A percentile compares a stretch with the other conserved stretches of the same genome.
Conservation (phyloP, 2,888 invertebrate species). For the Dexiosoma caninum region DNA sequence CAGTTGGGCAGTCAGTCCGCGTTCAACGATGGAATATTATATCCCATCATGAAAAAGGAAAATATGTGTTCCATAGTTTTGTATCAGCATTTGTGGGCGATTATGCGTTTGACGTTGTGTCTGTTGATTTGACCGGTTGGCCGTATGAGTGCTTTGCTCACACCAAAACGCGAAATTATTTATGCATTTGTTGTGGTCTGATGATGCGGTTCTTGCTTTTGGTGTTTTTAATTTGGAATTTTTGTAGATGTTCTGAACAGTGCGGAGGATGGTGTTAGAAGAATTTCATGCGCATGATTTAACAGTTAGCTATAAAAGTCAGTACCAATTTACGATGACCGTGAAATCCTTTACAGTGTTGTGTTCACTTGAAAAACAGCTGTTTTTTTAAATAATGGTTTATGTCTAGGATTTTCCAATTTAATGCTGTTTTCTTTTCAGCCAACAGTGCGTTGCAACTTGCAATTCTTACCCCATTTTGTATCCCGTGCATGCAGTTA, state of each 20-base stretch:
- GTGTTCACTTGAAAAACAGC: too few species aligned
- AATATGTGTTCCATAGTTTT: not conserved
- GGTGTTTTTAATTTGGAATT: conserved; percentile 42
- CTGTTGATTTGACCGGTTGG: not conserved
- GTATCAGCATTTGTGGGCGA: not conserved
- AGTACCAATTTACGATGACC: too few species aligned
- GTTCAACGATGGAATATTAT: conserved; percentile 35
- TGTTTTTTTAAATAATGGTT: too few species aligned
- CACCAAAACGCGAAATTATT: conserved; percentile 48
- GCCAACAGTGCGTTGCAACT: too few species aligned
- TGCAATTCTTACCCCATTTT: too few species aligned
- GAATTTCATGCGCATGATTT: too few species aligned
- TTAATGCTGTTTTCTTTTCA: too few species aligned
- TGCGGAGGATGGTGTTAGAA: not conserved
- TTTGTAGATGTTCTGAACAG: not conserved
- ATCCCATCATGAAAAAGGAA: conserved; percentile 5
- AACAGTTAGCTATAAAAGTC: too few species aligned
- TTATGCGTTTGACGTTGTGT: not conserved
- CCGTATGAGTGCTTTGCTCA: not conserved
- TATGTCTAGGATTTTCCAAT: too few species aligned
- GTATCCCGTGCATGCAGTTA: too few species aligned
- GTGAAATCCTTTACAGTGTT: too few species aligned
- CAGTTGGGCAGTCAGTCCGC: conserved; percentile 22
- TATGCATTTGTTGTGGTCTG: conserved; percentile 54
- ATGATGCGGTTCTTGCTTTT: conserved; percentile 50